Evolutionary conservation across 2,113 vertebrate genomes (phyloP), one percentile per base, ranked within the genome.

Genomic region (Pelobates fuscus): DNA sequence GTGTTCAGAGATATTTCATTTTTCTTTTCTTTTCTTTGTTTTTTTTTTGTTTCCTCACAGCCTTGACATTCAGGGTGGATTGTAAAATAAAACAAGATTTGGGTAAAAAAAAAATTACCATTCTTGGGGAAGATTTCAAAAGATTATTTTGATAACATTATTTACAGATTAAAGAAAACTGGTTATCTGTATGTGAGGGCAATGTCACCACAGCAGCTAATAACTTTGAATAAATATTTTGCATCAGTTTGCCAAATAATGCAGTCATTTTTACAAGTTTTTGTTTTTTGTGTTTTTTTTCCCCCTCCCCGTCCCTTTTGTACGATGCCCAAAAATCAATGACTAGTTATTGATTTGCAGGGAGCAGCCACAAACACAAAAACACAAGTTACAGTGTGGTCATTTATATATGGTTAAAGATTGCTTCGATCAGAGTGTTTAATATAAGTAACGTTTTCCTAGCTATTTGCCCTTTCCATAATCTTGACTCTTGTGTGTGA

Each of bases 131-230:
- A 93, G 91, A 94, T 94, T 94, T 94, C 93, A 92, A 55, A 76
- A 93, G 92, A 95, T 95, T 95, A 95, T 95, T 95, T 95, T 95
- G 94, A 93, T 94, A 95, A 95, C 90, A 90, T 95, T 95, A 94
- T 95, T 94, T 94, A 93, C 93, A 93, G 91, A 93, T 93, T 93
- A 93, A 87, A 93, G 90, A 90, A 92, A 91, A 91, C 86, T 87
- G 91, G 88, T 86, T 89, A 90, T 91, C 92, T 93, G 90, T 92
- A 86, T 86, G 86, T 91, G 86, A 89, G 90, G 89, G 75, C 85
- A 83, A 87, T 92, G 93, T 89, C 92, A 91, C 91, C 94, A 91
- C 93, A 93, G 93, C 89, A 90, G 89, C 87, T 85, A 91, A 92
- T 89, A 92, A 91, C 92, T 92, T 95, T 92, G 93, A 95, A 95